Percentiles rank a stretch among this genome's conserved stretches.
These are phyloP conservation scores for Gobio gobio DNA, from an alignment of 2,113 vertebrate species.

Conservation along the genomic window DNA sequence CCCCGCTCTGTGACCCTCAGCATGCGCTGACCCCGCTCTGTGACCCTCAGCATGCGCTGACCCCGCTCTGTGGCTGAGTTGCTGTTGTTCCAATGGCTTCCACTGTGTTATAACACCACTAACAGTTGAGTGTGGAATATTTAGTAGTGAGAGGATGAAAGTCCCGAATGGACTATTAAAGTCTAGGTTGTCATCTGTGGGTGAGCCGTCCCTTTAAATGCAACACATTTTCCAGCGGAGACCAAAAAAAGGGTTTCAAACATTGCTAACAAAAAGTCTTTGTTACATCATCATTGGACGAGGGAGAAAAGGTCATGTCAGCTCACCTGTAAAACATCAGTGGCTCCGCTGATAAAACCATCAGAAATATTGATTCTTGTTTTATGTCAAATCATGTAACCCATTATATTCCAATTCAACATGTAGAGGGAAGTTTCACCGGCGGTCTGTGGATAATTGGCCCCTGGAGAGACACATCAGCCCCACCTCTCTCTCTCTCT, in stretches of 20 bases:
- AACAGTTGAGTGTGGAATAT: no score
- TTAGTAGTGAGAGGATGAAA: no score
- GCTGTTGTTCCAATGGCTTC: no score
- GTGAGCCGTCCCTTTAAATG: background rate
- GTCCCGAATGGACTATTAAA: no score
- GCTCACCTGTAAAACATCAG: background rate
- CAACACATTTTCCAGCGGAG: background rate
- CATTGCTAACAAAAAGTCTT: background rate
- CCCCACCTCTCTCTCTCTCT: background rate
- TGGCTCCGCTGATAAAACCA: background rate
- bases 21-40: no score
- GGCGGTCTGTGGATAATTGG: constrained; percentile 1
- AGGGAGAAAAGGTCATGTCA: background rate
- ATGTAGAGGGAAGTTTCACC: background rate
- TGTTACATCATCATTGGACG: background rate
- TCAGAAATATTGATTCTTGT: constrained; percentile 35
- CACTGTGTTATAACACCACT: no score
- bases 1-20: no score
- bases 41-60: no score
- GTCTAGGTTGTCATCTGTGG: background rate
- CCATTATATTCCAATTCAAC: background rate
- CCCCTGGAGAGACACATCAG: constrained; percentile 15
- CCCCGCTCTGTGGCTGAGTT: no score
- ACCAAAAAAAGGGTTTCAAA: background rate
- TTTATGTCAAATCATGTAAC: constrained; percentile 23